Evolutionary conservation across 1,140 invertebrate species (phyloP), one percentile per base, ranked within the genome.

Genomic region (Leguminivora glycinivorella): DNA sequence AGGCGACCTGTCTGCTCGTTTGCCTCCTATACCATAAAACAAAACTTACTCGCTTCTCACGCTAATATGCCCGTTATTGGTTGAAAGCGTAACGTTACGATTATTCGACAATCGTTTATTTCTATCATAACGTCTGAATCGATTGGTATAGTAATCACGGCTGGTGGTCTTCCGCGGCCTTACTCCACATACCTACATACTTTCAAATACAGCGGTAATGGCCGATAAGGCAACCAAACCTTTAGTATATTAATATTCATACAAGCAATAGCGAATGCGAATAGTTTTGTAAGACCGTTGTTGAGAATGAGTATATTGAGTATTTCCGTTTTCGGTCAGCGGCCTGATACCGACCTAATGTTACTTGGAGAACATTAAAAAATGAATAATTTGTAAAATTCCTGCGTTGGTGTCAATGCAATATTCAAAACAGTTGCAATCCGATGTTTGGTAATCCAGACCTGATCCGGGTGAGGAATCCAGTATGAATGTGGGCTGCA

Each of bases 91-190:
- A 24, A 26, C 56, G 12, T 58, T 52, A 58, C 25, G 24, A 58
- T 63, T 29, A 29, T 31, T 63, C 58, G 26, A 17, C 43, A 70
- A 73, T 70, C 66, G 67, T 38, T 40, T 63, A 56, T 69, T 26
- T 58, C 60, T 58, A 75, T 70, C 56, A 29, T 29, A 34, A 67
- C 47, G 31, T 34, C 47, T 52, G 19, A 52, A 52, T 52, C 19
- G 47, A 22, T 52, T 52, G 17, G 47, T 52, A 52, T 47, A 60
- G 19, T 60, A 66, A 66, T 56, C 60, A 56, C 72, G 71, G 70
- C 67, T 66, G 68, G 67, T 25, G 70, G 73, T 75, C 73, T 75
- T 75, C 73, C 60, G 68, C 24, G 70, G 56, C 73, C 72, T 74
- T 74, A 40, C 68, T 17, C 58, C 26, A 63, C 25, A 63, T 17